phyloP scores from a whole-genome alignment of 2,888 invertebrate species.

The Drosophila buzzatii region DNA sequence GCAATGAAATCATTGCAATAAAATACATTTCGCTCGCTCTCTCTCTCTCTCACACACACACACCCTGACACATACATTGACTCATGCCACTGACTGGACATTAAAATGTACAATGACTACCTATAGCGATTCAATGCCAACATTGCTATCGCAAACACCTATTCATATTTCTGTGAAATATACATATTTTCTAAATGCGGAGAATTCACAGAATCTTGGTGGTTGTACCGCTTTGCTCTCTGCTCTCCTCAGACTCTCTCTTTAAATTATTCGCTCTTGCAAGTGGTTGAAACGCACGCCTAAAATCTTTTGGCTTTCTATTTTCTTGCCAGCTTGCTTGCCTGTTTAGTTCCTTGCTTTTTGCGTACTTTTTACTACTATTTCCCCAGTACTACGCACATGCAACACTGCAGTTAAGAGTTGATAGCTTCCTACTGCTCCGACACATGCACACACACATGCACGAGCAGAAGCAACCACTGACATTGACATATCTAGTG shows the following conservation, averaged over 20 bases:
- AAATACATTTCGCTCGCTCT: constrained; percentile 17
- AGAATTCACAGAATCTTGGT: constrained; percentile 29
- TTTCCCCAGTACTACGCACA: constrained; percentile 49
- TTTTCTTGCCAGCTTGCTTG: constrained; percentile 27
- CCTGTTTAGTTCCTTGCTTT: constrained; percentile 17
- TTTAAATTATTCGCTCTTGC: constrained; percentile 32
- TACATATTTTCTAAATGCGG: constrained; percentile 24
- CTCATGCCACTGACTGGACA: constrained; percentile 62
- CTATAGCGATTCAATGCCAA: constrained; percentile 50
- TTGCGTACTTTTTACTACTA: constrained; percentile 49
- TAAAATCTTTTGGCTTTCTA: constrained; percentile 47
- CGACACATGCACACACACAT: constrained; percentile 31
- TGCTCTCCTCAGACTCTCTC: constrained; percentile 8
- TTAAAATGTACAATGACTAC: constrained; percentile 47
- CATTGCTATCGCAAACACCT: background rate
- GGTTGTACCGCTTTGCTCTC: constrained; percentile 25
- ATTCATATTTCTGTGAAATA: constrained; percentile 14
- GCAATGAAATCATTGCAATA: constrained; percentile 52
- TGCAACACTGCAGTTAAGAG: constrained; percentile 70
- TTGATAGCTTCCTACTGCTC: constrained; percentile 52
- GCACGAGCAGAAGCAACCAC: constrained; percentile 50
- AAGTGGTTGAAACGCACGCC: constrained; percentile 63
- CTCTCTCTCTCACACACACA: constrained; percentile 2
- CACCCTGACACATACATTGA: constrained; percentile 28
- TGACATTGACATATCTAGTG: constrained; percentile 70